These are phyloP conservation scores for Cyprinodon tularosa DNA, from an alignment of 2,113 vertebrate species.

Conservation along the genomic window DNA sequence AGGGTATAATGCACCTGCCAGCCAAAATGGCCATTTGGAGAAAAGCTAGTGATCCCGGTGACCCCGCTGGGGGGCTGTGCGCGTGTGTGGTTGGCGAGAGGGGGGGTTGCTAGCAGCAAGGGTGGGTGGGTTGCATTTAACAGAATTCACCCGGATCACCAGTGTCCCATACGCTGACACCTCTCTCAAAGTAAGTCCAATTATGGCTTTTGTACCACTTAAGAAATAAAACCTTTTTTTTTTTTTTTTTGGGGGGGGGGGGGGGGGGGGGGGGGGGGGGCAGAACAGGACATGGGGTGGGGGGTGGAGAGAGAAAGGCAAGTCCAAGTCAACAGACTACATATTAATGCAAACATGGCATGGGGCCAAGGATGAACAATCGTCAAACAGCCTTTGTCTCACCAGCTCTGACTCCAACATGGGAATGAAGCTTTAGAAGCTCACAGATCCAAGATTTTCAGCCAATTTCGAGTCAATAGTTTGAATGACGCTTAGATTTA, in stretches of 20 bases:
- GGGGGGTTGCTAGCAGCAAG: constrained; percentile 27
- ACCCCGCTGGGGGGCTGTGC: constrained; percentile 87
- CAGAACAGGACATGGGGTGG: constrained; percentile 20
- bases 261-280: constrained; percentile 39
- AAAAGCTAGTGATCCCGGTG: constrained; percentile 99
- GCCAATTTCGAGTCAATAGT: not conserved
- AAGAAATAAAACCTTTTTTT: constrained; percentile 96
- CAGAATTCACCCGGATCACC: constrained; percentile 97
- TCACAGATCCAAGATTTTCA: not conserved
- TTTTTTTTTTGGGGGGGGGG: not conserved
- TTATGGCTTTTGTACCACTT: constrained; percentile 99
- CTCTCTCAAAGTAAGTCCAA: constrained; percentile 98
- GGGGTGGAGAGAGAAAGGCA: constrained; percentile 78
- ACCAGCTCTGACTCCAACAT: constrained; percentile 43
- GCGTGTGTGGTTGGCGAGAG: constrained; percentile 38
- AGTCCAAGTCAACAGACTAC: constrained; percentile 85
- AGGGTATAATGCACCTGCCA: constrained; percentile 99
- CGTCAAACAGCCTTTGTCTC: constrained; percentile 73
- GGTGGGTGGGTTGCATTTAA: constrained; percentile 84
- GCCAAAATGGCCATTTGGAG: constrained; percentile 99
- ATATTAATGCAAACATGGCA: constrained; percentile 85
- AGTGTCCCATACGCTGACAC: constrained; percentile 96
- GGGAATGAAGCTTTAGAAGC: constrained; percentile 19
- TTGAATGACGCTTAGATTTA: not conserved
- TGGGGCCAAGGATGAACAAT: constrained; percentile 76